Evolutionary conservation across 2,797 vertebrate species (phyloP), one percentile per base, ranked within the genome.

Genomic region (Protonibea diacanthus): DNA sequence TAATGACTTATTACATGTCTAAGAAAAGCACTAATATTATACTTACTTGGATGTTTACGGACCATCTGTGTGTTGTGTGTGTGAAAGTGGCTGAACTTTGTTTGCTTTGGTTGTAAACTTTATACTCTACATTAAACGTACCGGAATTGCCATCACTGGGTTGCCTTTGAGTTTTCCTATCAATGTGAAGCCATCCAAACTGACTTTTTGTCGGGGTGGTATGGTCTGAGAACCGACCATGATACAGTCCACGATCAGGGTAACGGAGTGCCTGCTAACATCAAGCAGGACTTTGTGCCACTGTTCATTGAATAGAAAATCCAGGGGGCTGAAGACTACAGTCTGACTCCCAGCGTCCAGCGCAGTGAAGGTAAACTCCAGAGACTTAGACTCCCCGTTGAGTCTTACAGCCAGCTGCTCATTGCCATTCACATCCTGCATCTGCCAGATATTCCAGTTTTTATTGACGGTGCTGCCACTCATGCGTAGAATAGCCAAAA

Each of bases 391-490:
- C 85, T 93, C 94, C 18, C 96, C 96, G 1, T 97, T 96, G 68
- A 99, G 94, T 82, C 94, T 91, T 81, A 98, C 89, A 6, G 96
- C 94, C 61, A 97, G 94, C 94, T 97, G 96, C 75, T 96, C 96
- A 10, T 93, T 93, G 58, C 96, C 96, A 49, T 92, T 94, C 66
- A 93, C 90, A 71, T 97, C 95, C 78, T 96, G 95, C 83, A 97
- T 96, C 91, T 97, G 96, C 97, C 97, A 98, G 74, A 98, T 93
- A 87, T 93, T 97, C 97, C 97, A 97, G 66, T 93, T 95, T 91
- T 96, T 96, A 81, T 84, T 88, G 48, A 95, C 82, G 1, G 96
- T 95, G 75, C 87, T 93, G 76, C 94, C 95, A 82, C 90, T 94
- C 96, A 97, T 97, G 79, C 96, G 96, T 86, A 97, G 94, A 81